Evolutionary conservation across 2,888 invertebrate species (phyloP), one percentile per base, ranked within the genome.

Genomic region (Portevinia maculata): DNA sequence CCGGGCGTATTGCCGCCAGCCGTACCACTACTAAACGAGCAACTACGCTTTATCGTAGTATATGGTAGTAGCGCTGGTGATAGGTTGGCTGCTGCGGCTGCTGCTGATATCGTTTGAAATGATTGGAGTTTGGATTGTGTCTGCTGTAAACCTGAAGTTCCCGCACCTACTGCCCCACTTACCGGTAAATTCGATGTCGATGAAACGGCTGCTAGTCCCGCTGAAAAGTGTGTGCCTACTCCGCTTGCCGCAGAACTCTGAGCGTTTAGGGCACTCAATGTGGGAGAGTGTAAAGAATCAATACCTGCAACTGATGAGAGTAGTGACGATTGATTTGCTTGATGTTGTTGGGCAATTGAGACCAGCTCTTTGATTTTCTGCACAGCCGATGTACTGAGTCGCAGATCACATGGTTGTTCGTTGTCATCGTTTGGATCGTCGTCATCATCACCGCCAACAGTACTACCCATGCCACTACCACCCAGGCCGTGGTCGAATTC

Each of bases 371-470:
- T 88, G 73, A 89, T 87, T 39, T 85, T 86, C 15, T 85, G 84
- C 84, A 84, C 87, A 84, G 86, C 86, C 70, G 85, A 86, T 28
- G 86, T 85, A 34, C 85, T 87, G 48, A 89, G 86, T 44, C 90
- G 87, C 79, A 91, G 86, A 87, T 91, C 91, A 85, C 89, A 91
- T 9, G 91, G 91, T 78, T 91, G 75, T 76, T 88, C 89, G 81
- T 88, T 87, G 67, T 86, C 85, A 15, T 86, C 87, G 24, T 67
- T 83, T 32, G 46, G 65, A 52, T 78, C 71, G 17, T 87, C 86
- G 9, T 86, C 85, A 44, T 86, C 85, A 24, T 84, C 81, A 50
- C 85, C 85, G 59, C 86, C 85, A 17, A 41, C 65, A 50, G 50
- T 76, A 60, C 62, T 70, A 84, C 81, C 62, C 55, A 67, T 85